Base-by-base conservation (phyloP, 2,888 invertebrate genomes). In the Chironomus riparius region DNA sequence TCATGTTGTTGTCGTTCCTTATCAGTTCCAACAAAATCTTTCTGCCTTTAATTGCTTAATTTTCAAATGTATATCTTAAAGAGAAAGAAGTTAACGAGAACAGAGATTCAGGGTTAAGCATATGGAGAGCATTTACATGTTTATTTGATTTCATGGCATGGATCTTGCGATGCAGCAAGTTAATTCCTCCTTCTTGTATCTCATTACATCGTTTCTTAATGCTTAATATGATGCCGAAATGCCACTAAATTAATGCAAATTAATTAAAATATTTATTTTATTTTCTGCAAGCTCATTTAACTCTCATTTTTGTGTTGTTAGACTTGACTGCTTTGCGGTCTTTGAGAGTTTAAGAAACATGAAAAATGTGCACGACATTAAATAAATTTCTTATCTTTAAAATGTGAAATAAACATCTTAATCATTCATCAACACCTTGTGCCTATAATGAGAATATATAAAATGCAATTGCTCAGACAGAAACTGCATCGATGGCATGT, bases 31-130 rank as follows among this genome's bases (percentile, higher is more conserved):
- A 73, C 61, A 62, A 62, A 73, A 73, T 73, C 72, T 73, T 56
- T 62, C 47, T 73, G 38, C 48, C 61, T 73, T 73, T 73, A 73
- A 73, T 73, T 73, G 72, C 72, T 73, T 73, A 73, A 73, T 73
- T 73, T 73, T 65, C 65, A 24, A 65, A 38, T 38, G 38, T 38
- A 10, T 38, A 38, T 38, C 7, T n/a, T 15, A 50, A 21, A 65
- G 21, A 65, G 21, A 15, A 56, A 18, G 15, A 18, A 56, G 15
- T 18, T 18, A 56, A n/a, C n/a, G 56, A 38, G 38, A 38, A 38
- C 56, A 56, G 18, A 18, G 56, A 56, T 56, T 56, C 56, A 18
- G 65, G 24, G 21, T 65, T 65, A 21, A 65, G 22, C 65, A 21
- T 38, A 38, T 38, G 65, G 65, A 24, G 22, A 65, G 21, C 13